A percentile compares a stretch with the other conserved stretches of the same genome.
These are phyloP conservation scores for Lordiphosa clarofinis DNA, from an alignment of 1,140 invertebrate species.

Conservation along the genomic window DNA sequence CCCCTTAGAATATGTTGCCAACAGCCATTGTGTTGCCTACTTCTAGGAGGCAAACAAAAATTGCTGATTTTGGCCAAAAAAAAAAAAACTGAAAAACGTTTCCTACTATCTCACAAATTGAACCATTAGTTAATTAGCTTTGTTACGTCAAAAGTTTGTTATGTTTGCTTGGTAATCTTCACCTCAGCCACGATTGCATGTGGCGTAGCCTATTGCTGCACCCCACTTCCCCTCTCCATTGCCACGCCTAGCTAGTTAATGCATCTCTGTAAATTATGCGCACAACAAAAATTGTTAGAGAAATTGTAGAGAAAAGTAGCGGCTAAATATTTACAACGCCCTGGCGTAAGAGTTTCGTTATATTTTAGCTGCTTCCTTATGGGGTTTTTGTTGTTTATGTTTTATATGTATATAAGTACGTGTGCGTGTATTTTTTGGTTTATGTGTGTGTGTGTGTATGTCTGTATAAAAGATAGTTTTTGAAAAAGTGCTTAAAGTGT, in stretches of 20 bases:
- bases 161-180: conserved; percentile 31
- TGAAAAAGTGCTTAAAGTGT: conserved; percentile 75
- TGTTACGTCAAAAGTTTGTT: conserved; percentile 30
- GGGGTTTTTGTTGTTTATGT: conserved; percentile 42
- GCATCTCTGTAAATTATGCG: conserved; percentile 41
- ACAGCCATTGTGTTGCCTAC: too few relatives aligned
- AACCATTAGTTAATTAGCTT: conserved; percentile 34
- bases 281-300: conserved; percentile 45
- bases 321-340: conserved; percentile 63
- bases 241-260: conserved; percentile 10
- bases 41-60: too few relatives aligned
- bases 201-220: conserved; percentile 3
- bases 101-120: conserved; percentile 3
- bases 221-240: not conserved
- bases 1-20: too few relatives aligned
- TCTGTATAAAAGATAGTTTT: conserved; percentile 66
- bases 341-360: conserved; percentile 37
- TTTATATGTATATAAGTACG: conserved; percentile 11
- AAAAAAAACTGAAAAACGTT: too few relatives aligned
- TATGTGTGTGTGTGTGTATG: conserved; percentile 31
- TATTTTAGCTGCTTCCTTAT: conserved; percentile 58
- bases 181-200: conserved; percentile 17
- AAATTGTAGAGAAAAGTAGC: conserved; percentile 38
- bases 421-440: conserved; percentile 25
- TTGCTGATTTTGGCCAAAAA: too few relatives aligned